Base-by-base conservation (phyloP, 2,113 vertebrate species). In the Nestor notabilis region DNA sequence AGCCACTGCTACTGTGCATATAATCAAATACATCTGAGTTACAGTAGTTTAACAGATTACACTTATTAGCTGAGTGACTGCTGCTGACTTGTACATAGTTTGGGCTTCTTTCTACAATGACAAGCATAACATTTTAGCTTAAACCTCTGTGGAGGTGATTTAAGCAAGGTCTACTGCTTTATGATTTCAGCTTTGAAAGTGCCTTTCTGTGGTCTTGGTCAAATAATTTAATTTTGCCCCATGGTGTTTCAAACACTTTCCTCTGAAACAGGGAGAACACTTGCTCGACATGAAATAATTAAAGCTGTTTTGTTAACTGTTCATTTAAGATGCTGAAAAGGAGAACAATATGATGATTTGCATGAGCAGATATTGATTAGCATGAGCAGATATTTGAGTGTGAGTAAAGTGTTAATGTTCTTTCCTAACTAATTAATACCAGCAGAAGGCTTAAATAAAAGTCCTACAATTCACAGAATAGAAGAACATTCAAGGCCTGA, bases 21-120 rank as follows among this genome's bases (percentile, higher is more conserved):
- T 20, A 89, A 84, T 79, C 69, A 78, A 87, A 68, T 11, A 70
- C 5, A 4, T 55, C 78, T 65, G 93, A 87, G 27, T 52, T 76
- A 25, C 2, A 89, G 91, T 83, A 82, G 81, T 94, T 84, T 37
- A 89, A 84, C 74, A 89, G 93, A 96, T 96, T 95, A 95, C 90
- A 64, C 56, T 87, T 95, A 96, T 94, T 96, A 95, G 47, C 81
- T 80, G 69, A 94, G 77, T 76, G 94, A 85, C 81, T 91, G 91
- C 2, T 3, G 77, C 74, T 91, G 81, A 79, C 77, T 93, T 61
- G 89, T 91, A 68, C 77, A 29, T 72, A 72, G 81, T 85, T 89
- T 64, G 70, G 63, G 61, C 68, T 63, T 76, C 39, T 96, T 92
- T 91, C 68, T 60, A 84, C 74, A 75, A 16, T 79, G 91, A 91